Evolutionary conservation across 1,140 invertebrate genomes (phyloP).

Genomic region (Lethocerus indicus): DNA sequence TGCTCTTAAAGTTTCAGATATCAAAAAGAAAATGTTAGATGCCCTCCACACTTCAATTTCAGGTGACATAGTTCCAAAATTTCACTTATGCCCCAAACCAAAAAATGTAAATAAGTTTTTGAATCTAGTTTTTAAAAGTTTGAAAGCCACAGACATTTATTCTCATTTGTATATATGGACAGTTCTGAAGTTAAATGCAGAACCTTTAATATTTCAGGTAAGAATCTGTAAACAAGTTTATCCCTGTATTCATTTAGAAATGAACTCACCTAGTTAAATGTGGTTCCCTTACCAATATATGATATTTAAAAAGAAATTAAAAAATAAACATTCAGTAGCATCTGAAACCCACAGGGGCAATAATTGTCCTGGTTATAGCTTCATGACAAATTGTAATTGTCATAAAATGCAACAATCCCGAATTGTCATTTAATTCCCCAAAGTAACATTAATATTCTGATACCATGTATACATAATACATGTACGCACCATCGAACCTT

Average conservation of each 20-base stretch:
- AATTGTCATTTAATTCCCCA: no score
- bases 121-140: background rate
- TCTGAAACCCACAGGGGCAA: background rate
- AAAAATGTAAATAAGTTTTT: constrained; percentile 3
- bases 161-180: constrained; percentile 11
- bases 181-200: constrained; percentile 12
- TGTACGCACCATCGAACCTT: no score
- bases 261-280: background rate
- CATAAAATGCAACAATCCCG: background rate
- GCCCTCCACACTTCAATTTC: background rate
- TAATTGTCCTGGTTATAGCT: background rate
- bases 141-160: background rate
- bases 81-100: constrained; percentile 1
- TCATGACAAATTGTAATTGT: background rate
- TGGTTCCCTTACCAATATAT: background rate
- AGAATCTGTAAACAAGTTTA: background rate
- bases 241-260: background rate
- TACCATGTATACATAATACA: no score
- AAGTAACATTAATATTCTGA: no score
- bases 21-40: background rate
- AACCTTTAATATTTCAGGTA: constrained; percentile 16
- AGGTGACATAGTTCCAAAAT: background rate
- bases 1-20: background rate
- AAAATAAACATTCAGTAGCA: background rate
- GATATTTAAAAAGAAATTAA: background rate